Evolutionary conservation across 2,797 vertebrate genomes (phyloP).

Genomic region (Anguilla pacifica): DNA sequence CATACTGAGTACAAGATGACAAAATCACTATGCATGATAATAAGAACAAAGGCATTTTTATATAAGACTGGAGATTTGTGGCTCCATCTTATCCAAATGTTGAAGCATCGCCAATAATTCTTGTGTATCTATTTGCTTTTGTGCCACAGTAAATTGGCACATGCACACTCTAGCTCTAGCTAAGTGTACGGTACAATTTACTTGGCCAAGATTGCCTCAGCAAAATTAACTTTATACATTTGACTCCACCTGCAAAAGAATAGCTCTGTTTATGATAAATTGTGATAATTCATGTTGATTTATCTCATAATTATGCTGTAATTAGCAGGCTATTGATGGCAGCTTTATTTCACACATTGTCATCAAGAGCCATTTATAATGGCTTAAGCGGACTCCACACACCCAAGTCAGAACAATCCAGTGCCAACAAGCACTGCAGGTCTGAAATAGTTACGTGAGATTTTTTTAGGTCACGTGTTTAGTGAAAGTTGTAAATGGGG

Average conservation of each 20-base stretch:
- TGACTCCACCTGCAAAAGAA: background rate
- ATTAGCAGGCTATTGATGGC: background rate
- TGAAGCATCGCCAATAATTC: background rate
- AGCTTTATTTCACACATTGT: conserved; percentile 9
- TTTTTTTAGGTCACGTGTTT: background rate
- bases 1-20: background rate
- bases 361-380: background rate
- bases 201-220: background rate
- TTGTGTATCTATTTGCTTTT: background rate
- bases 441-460: background rate
- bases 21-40: background rate
- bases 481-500: background rate
- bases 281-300: too few relatives aligned
- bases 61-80: background rate
- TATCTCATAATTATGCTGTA: background rate
- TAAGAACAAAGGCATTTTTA: background rate
- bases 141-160: conserved; percentile 1
- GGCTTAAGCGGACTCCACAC: background rate
- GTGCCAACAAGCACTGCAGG: background rate
- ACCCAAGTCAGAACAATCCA: background rate
- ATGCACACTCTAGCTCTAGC: background rate
- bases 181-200: background rate
- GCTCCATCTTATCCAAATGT: background rate
- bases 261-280: background rate
- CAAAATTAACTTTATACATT: background rate